phyloP scores from a whole-genome alignment of 2,113 vertebrate genomes.

The Mastomys natalensis region DNA sequence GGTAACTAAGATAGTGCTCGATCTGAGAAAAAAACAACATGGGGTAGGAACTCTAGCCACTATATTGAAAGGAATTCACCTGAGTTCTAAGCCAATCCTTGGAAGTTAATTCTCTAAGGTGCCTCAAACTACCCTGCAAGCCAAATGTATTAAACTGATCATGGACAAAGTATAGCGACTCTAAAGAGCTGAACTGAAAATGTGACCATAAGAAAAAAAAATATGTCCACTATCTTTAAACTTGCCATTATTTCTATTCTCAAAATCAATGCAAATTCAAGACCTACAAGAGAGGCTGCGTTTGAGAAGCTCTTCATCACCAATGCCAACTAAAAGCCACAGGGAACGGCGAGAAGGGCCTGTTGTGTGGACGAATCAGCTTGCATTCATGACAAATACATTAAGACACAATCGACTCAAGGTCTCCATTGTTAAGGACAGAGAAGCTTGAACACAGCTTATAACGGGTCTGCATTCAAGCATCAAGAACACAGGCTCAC shows the following conservation, averaged over 20 bases:
- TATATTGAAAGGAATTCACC: neutral
- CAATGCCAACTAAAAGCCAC: neutral
- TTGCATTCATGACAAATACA: neutral
- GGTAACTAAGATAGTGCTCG: neutral
- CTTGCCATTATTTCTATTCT: neutral
- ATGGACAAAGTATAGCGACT: neutral
- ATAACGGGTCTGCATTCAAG: neutral
- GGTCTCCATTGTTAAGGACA: neutral
- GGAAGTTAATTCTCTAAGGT: conserved; percentile 10
- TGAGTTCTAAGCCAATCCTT: neutral
- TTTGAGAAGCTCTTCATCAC: neutral
- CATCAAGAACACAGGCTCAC: neutral
- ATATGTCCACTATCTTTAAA: neutral
- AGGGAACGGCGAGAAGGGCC: neutral
- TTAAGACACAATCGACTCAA: neutral
- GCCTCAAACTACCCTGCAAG: neutral
- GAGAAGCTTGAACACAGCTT: neutral
- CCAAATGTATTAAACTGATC: neutral
- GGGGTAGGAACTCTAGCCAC: neutral
- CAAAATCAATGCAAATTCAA: neutral
- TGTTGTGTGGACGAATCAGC: neutral
- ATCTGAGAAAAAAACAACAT: neutral
- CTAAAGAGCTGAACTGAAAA: neutral
- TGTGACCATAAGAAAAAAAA: neutral
- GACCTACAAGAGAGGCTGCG: neutral